Evolutionary conservation across 2,113 vertebrate genomes (phyloP), one percentile per base, ranked within the genome.

Genomic region (Cyanoderma ruficeps): DNA sequence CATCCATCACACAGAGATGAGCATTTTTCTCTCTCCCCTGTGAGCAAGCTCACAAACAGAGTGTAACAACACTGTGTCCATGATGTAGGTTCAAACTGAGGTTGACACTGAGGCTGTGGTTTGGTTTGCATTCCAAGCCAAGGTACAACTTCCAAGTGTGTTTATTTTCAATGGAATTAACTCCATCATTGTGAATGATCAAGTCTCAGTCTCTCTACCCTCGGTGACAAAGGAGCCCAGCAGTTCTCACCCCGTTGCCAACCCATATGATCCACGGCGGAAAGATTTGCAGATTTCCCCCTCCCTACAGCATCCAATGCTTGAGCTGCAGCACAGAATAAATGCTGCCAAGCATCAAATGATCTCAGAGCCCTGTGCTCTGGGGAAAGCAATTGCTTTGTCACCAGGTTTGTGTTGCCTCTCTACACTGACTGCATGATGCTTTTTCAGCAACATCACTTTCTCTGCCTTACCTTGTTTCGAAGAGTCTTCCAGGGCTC

Each of bases 391-490:
- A 0, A 14, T 7, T 25, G 11, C 30, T 55, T 42, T 60, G 23
- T 42, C 31, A 9, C 5, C 4, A 12, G 28, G 13, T 49, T 71
- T 71, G 41, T 2, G 2, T 13, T n/a, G 12, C 39, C 18, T 65
- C 33, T 71, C 31, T 4, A n/a, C 46, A 3, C 7, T 0, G 1
- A 30, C 22, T 12, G 13, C 0, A 0, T 7, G 13, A 31, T 0
- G 1, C 17, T 57, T 87, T 60, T 49, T 53, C 28, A 67, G 18
- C 7, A 68, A 12, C 0, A 1, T 17, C 3, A 1, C 52, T 84
- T 77, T 53, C 7, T 69, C 33, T 42, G 10, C 37, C 72, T 68
- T 33, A 12, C 6, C 39, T 60, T 42, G 17, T 53, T 86, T 67
- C 21, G 31, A 42, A 65, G 41, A 31, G 18, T 16, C 12, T 27